A percentile compares a stretch with the other conserved stretches of the same genome.
These are phyloP conservation scores for Leptoteleia sp. DNA, from an alignment of 1,140 invertebrate species.

Conservation along the genomic window DNA sequence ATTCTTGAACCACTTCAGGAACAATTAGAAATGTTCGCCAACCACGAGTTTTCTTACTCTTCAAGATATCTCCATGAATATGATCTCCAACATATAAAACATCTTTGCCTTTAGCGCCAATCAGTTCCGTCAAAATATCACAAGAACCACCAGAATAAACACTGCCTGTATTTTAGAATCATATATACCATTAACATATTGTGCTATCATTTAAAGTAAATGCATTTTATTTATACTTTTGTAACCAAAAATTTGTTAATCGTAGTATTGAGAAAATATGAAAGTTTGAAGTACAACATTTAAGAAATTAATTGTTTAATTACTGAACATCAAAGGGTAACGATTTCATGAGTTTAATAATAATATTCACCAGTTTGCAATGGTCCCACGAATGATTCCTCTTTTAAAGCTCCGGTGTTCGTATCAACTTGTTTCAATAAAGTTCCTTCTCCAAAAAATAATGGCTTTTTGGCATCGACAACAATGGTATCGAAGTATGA, in stretches of 20 bases:
- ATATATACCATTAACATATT: too few species aligned
- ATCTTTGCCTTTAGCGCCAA: constrained; percentile 98
- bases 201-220: too few species aligned
- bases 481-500: constrained; percentile 99
- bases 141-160: constrained; percentile 89
- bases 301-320: too few species aligned
- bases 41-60: constrained; percentile 98
- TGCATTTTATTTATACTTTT: too few species aligned
- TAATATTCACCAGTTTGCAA: constrained; percentile 82
- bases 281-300: too few species aligned
- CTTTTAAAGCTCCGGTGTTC: constrained; percentile 92
- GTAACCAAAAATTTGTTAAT: too few species aligned
- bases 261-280: too few species aligned
- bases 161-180: constrained; percentile 70
- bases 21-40: constrained; percentile 99
- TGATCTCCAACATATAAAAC: constrained; percentile 99
- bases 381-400: constrained; percentile 94
- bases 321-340: too few species aligned
- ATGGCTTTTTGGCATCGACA: constrained; percentile 97
- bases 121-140: constrained; percentile 97
- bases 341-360: too few species aligned
- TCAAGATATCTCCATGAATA: constrained; percentile 99
- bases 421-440: constrained; percentile 96
- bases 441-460: constrained; percentile 98
- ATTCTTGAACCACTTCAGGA: constrained; percentile 97